These are phyloP conservation scores for Neodiprion pinetum DNA, from an alignment of 1,140 invertebrate genomes.

Conservation along the genomic window DNA sequence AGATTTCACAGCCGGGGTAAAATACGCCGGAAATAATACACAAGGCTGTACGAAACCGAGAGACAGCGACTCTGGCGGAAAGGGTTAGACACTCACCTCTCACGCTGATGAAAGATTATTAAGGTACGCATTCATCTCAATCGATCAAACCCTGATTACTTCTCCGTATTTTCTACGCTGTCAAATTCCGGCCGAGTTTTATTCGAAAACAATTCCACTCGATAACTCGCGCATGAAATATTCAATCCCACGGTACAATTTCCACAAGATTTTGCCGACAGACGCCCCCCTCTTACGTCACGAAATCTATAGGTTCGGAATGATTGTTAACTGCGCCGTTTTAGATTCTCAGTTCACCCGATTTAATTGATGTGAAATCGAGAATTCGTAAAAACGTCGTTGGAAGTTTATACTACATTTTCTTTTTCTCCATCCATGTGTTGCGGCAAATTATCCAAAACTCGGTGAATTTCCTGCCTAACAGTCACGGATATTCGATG, in stretches of 20 bases:
- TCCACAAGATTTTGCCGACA: background rate
- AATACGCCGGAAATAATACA: background rate
- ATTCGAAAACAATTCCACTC: background rate
- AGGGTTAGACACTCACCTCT: background rate
- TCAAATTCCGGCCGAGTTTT: background rate
- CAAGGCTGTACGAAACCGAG: background rate
- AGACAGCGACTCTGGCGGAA: background rate
- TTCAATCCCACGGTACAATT: background rate
- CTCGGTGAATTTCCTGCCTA: too few relatives aligned
- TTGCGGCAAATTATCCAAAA: too few relatives aligned
- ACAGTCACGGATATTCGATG: too few relatives aligned
- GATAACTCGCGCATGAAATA: background rate
- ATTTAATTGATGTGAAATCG: too few relatives aligned
- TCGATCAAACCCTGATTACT: background rate
- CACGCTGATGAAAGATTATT: background rate
- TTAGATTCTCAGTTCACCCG: too few relatives aligned
- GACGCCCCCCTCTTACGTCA: background rate
- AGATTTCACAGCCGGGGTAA: constrained; percentile 3
- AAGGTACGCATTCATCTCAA: background rate
- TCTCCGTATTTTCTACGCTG: background rate
- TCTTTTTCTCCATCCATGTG: too few relatives aligned
- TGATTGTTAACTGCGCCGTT: background rate
- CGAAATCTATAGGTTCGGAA: background rate
- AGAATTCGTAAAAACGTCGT: too few relatives aligned
- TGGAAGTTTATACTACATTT: too few relatives aligned